Evolutionary conservation across 1,140 invertebrate genomes (phyloP), one percentile per base, ranked within the genome.

Genomic region (Hestina assimilis): DNA sequence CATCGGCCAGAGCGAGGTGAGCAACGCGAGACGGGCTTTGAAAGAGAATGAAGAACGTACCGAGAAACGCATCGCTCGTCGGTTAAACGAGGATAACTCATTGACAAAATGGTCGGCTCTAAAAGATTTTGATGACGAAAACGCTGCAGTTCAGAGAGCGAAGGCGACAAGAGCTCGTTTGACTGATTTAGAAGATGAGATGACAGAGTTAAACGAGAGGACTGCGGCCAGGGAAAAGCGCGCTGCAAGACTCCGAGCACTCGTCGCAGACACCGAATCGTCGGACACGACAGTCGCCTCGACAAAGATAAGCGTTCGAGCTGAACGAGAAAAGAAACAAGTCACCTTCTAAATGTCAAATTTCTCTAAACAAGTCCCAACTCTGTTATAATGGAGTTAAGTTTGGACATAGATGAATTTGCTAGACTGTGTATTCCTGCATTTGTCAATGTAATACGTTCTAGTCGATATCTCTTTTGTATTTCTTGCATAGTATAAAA

Each of bases 131-230:
- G 87, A 89, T 4, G 80, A 85, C 0, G 83, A 85, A 51, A 82
- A 67, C 42, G 75, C 82, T 12, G 84, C 89, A 1, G 79, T 72
- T 4, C 76, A 83, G 40, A 56, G 83, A 24, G 82, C 79, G 14
- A 83, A 83, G 43, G 81, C 65, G 0, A 80, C 89, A 5, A 81
- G 90, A 29, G 91, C 91, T 3, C 89, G 91, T 29, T 70, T 92
- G 14, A 80, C 82, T 5, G 92, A 93, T 53, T 75, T 93, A 35
- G 91, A 92, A 63, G 91, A 91, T 43, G 92, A 93, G 74, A 91
- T 92, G 87, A 83, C 89, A 9, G 90, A 90, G 46, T 69, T 92
- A 41, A 88, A 75, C 14, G 90, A 92, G 58, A 84, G 90, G 57
- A 89, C 87, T 60, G 90, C 89, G 0, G 89, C 87, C 1, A 90